Evolutionary conservation across 2,888 invertebrate species (phyloP).

Genomic region (Xylota sylvarum): DNA sequence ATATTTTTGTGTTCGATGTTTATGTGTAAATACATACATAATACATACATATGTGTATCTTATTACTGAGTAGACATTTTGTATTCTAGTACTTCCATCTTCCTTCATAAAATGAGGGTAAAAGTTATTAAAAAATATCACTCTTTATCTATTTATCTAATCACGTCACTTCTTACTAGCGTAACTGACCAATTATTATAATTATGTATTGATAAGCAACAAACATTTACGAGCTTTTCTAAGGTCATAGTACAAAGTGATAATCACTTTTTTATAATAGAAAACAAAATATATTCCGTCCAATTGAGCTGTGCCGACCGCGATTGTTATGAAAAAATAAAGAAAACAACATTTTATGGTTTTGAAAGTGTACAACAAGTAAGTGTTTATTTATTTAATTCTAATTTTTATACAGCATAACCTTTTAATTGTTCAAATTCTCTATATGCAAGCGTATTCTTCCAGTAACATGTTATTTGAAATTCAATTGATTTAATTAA

Average conservation of each 20-base stretch:
- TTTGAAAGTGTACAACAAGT: constrained; percentile 69
- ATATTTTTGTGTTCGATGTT: too few species aligned
- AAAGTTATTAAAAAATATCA: neutral
- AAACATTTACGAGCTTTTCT: constrained; percentile 2
- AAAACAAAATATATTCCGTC: constrained; percentile 12
- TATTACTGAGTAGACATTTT: too few species aligned
- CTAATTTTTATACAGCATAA: constrained; percentile 68
- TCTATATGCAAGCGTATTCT: constrained; percentile 58
- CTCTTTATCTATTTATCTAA: constrained; percentile 54
- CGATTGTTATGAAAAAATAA: constrained; percentile 26
- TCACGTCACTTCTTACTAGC: constrained; percentile 20
- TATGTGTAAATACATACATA: too few species aligned
- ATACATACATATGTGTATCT: too few species aligned
- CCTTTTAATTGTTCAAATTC: constrained; percentile 53
- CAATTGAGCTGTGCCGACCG: neutral
- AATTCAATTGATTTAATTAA: constrained; percentile 58
- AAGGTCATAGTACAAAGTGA: constrained; percentile 36
- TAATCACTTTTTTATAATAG: constrained; percentile 4
- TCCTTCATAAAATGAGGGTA: too few species aligned
- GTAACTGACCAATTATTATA: constrained; percentile 50
- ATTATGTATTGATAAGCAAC: constrained; percentile 31
- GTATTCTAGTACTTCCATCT: neutral
- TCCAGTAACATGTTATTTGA: constrained; percentile 49
- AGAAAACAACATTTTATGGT: constrained; percentile 42
- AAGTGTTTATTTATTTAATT: constrained; percentile 66